Evolutionary conservation across 2,113 vertebrate species (phyloP).

Genomic region (Fukomys damarensis): DNA sequence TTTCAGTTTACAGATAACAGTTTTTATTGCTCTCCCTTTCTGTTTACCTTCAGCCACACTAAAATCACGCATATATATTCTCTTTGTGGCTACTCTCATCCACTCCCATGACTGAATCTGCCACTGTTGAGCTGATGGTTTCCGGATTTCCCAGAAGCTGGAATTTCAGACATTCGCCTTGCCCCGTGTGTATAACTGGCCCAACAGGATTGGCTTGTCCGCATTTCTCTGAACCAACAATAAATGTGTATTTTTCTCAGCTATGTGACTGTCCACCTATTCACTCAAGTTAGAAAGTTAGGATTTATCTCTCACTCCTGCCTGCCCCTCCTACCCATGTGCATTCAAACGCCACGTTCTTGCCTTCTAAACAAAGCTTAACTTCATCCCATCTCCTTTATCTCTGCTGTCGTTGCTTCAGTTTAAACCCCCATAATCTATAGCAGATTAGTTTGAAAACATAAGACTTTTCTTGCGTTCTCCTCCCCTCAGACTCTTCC

Average conservation of each 20-base stretch:
- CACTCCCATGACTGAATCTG: neutral
- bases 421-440: neutral
- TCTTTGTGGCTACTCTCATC: neutral
- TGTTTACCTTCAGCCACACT: neutral
- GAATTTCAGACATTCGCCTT: neutral
- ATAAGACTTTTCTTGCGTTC: neutral
- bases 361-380: slow-evolving; percentile 3
- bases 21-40: neutral
- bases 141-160: slow-evolving; percentile 23
- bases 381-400: neutral
- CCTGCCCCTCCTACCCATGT: neutral
- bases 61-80: neutral
- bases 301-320: neutral
- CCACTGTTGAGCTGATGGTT: neutral
- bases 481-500: neutral
- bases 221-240: neutral
- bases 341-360: slow-evolving; percentile 5
- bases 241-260: neutral
- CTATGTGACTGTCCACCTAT: neutral
- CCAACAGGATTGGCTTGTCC: neutral
- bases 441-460: neutral
- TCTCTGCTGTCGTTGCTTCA: neutral
- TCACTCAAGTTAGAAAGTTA: neutral
- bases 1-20: neutral
- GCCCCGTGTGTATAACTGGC: neutral